Conservation (phyloP, 2,888 invertebrate genomes). For the Galerucella nymphaeae region DNA sequence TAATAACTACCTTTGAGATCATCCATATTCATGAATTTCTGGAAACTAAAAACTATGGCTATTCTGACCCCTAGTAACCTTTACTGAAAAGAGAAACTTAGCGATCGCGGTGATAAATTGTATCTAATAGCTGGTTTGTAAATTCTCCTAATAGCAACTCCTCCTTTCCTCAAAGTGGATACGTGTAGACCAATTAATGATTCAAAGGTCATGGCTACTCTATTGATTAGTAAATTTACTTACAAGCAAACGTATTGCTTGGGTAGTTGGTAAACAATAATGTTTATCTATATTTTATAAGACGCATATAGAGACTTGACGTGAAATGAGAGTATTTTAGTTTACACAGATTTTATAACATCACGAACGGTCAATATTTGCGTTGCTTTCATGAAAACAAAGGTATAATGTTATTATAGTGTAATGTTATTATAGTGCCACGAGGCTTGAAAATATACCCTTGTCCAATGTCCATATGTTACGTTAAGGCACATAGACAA, state of each 20-base stretch:
- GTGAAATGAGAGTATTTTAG: background rate
- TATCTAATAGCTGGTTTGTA: too few relatives aligned
- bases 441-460: too few relatives aligned
- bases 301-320: background rate
- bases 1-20: too few relatives aligned
- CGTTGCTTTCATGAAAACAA: background rate
- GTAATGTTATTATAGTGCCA: too few relatives aligned
- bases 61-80: too few relatives aligned
- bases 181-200: conserved; percentile 2
- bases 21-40: too few relatives aligned
- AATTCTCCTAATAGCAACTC: background rate
- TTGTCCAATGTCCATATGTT: too few relatives aligned
- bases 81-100: too few relatives aligned
- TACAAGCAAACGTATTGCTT: conserved; percentile 8
- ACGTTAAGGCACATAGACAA: too few relatives aligned
- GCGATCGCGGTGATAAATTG: too few relatives aligned
- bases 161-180: background rate
- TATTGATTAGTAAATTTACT: conserved; percentile 13
- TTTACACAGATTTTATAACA: background rate
- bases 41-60: too few relatives aligned
- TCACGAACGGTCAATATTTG: background rate
- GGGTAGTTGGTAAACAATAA: background rate
- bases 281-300: background rate
- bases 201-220: conserved; percentile 8
- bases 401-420: background rate